Evolutionary conservation across 2,797 vertebrate genomes (phyloP).

Genomic region (Botia kubotai): DNA sequence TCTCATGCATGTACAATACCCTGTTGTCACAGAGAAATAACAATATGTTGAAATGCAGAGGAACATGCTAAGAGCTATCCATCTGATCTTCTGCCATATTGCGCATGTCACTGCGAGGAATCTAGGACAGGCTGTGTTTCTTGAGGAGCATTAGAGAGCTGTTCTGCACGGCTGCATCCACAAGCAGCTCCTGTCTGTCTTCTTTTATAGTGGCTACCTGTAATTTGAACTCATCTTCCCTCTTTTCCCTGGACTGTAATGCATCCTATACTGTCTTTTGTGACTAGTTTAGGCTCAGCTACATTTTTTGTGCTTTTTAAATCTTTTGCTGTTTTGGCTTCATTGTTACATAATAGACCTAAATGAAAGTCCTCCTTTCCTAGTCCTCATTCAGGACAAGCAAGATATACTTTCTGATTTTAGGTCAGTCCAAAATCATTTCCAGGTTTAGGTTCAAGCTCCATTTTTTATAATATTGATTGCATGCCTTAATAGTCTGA

Average conservation of each 20-base stretch:
- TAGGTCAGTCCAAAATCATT: background rate
- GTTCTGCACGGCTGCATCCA: constrained; percentile 38
- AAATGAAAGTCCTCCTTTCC: constrained; percentile 18
- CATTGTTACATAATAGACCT: constrained; percentile 29
- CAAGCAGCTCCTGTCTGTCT: constrained; percentile 18
- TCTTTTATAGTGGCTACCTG: background rate
- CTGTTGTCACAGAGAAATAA: constrained; percentile 27
- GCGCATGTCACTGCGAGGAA: constrained; percentile 30
- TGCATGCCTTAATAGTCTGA: background rate
- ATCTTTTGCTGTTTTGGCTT: constrained; percentile 11
- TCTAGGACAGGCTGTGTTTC: constrained; percentile 50
- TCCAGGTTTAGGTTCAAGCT: background rate
- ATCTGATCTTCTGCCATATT: constrained; percentile 31
- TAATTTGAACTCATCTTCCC: constrained; percentile 3
- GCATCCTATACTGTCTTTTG: background rate
- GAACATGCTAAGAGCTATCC: constrained; percentile 8
- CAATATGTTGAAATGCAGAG: background rate
- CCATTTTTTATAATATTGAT: background rate
- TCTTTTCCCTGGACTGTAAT: background rate
- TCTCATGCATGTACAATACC: background rate
- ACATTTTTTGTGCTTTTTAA: constrained; percentile 33
- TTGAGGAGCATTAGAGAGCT: constrained; percentile 29
- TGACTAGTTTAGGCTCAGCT: constrained; percentile 20
- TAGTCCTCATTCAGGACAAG: background rate
- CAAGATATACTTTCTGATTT: background rate